Conservation (phyloP, 2,797 vertebrate species). For the Acanthornis magna region DNA sequence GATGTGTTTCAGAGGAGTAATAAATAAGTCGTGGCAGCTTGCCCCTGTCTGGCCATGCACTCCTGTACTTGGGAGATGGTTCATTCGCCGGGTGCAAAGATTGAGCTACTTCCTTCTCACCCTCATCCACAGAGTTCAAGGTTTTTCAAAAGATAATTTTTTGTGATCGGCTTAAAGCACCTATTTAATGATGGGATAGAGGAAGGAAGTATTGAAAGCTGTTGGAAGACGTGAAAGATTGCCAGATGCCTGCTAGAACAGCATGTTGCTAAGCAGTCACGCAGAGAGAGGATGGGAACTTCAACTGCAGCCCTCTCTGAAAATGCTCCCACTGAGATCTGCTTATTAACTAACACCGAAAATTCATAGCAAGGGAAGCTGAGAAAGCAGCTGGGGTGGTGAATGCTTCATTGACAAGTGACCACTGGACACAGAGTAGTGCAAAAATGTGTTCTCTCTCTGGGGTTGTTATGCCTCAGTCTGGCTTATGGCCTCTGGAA, state of each 20-base stretch:
- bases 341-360: neutral
- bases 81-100: neutral
- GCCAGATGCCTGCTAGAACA: constrained; percentile 38
- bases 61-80: neutral
- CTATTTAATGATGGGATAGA: neutral
- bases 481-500: neutral
- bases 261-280: neutral
- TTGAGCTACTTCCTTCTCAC: neutral
- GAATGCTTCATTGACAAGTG: neutral
- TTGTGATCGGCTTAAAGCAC: neutral
- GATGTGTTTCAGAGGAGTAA: neutral
- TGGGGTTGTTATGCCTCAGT: neutral
- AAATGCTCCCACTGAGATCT: constrained; percentile 40
- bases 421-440: neutral
- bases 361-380: neutral
- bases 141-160: neutral
- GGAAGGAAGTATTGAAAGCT: constrained; percentile 11
- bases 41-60: neutral
- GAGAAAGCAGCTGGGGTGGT: neutral
- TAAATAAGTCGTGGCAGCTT: neutral
- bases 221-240: neutral
- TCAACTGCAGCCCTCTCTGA: neutral
- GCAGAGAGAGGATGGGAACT: neutral
- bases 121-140: neutral
- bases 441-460: neutral